These are phyloP conservation scores for Pontoporia blainvillei DNA, from an alignment of 2,113 vertebrate species.

Conservation along the genomic window DNA sequence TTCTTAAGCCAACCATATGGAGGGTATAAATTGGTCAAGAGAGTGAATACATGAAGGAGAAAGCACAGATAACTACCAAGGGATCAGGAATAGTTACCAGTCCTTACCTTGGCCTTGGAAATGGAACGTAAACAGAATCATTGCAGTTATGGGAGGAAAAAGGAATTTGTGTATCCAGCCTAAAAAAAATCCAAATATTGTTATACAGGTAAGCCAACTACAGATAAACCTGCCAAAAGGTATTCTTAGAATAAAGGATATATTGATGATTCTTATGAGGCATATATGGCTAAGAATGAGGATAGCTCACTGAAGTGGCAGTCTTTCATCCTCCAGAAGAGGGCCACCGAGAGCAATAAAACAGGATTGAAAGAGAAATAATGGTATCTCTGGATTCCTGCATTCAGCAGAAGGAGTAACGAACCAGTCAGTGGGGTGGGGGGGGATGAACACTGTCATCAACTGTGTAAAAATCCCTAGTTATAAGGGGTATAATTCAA, in stretches of 20 bases:
- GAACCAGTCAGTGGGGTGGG: rapidly evolving
- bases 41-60: not conserved
- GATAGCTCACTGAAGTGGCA: too few relatives aligned
- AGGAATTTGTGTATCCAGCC: not conserved
- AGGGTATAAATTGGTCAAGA: not conserved
- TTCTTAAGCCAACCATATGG: not conserved
- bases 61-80: not conserved
- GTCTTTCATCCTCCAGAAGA: not conserved
- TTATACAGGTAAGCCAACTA: not conserved
- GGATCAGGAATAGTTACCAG: not conserved
- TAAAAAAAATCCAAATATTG: not conserved
- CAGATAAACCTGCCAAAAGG: not conserved
- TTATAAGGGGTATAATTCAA: not conserved
- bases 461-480: not conserved
- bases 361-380: not conserved
- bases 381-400: not conserved
- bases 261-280: not conserved
- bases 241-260: not conserved
- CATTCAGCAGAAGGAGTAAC: not conserved
- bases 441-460: not conserved
- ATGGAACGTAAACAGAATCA: not conserved
- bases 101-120: not conserved
- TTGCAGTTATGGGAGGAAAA: not conserved
- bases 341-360: not conserved
- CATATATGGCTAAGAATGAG: not conserved